phyloP scores from a whole-genome alignment of 2,113 vertebrate genomes.

The Colinus virginianus region DNA sequence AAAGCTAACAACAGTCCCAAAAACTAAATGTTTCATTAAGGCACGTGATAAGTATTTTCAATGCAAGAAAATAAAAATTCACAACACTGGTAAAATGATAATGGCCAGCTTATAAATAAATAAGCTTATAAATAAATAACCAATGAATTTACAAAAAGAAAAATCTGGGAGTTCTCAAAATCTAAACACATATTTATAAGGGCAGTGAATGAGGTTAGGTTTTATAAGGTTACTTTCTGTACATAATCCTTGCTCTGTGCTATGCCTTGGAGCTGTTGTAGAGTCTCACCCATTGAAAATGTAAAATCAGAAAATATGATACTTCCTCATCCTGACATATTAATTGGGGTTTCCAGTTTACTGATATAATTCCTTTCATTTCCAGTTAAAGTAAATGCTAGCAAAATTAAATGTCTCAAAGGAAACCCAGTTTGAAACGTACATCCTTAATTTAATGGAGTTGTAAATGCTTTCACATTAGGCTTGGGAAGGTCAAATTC shows the following conservation, averaged over 20 bases:
- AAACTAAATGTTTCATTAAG: not conserved
- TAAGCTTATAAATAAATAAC: no score
- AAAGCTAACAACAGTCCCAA: not conserved
- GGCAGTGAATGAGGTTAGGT: not conserved
- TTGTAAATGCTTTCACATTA: slow-evolving; percentile 6
- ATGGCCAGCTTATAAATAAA: not conserved
- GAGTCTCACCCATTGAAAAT: not conserved
- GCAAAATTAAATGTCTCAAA: not conserved
- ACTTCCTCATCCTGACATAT: not conserved
- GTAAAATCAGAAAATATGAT: not conserved
- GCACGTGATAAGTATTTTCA: not conserved
- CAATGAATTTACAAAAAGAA: not conserved
- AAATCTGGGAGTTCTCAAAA: not conserved
- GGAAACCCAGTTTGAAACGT: not conserved
- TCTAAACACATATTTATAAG: not conserved
- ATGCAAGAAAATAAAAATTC: not conserved
- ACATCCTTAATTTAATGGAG: not conserved
- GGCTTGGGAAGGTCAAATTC: not conserved
- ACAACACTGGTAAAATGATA: not conserved
- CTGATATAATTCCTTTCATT: not conserved
- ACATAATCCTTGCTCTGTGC: not conserved
- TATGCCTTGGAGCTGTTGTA: not conserved
- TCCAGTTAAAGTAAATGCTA: not conserved
- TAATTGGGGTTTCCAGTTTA: not conserved
- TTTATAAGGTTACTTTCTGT: not conserved